Evolutionary conservation across 2,888 invertebrate species (phyloP), one percentile per base, ranked within the genome.

Genomic region (Trisateles emortualis): DNA sequence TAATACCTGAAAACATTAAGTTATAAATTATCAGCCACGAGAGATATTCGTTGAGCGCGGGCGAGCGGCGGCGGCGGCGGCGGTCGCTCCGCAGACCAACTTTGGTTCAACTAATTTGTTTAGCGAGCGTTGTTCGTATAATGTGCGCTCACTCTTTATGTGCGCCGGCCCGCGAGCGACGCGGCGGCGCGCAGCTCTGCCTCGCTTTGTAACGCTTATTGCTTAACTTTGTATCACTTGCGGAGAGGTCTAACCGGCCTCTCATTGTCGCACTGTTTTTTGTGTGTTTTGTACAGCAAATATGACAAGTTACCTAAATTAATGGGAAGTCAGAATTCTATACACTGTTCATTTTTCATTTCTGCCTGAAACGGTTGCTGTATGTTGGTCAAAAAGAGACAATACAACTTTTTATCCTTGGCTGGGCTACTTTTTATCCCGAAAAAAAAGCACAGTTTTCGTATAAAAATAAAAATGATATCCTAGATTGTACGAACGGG

Each of bases 41-140:
- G n/a, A 43, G 14, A 29, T 13, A 13, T 22, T 8, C 17, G 4
- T 10, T 22, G 10, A 14, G 24, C 6, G 13, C 36, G 35, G 39
- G 36, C 9, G 24, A n/a, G 26, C 10, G 33, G 44, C 39, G 35
- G 43, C 8, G 38, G 3, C 16, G 3, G 8, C 36, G n/a, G 35
- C 8, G 16, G 3, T 10, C 14, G 13, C 40, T 41, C 19, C 35
- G 14, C 26, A 26, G 54, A 35, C 40, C 24, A 47, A 59, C 58
- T 54, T 30, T 48, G 35, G 59, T 60, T 48, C 60, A 58, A 61
- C 60, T 63, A 67, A 75, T 64, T 64, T 66, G 76, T 66, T 66
- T 48, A 59, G 59, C 36, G 43, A 41, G 52, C 49, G 48, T 56
- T 22, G 56, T 42, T 51, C 44, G 51, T 50, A 46, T 52, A 46